phyloP scores from a whole-genome alignment of 2,888 invertebrate genomes.

The Lithophane semibrunnea region DNA sequence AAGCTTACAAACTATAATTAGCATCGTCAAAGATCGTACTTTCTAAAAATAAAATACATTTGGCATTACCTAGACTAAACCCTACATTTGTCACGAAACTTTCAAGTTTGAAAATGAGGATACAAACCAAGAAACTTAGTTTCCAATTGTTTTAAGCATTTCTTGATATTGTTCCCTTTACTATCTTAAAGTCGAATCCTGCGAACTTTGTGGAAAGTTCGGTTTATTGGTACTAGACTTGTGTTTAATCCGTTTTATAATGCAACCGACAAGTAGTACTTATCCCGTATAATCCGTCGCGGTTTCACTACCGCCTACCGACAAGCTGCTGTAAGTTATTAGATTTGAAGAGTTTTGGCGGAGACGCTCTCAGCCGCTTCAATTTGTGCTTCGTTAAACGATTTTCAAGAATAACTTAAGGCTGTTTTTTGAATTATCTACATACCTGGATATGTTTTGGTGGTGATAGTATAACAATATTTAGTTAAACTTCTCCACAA shows the following conservation, averaged over 20 bases:
- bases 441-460: not conserved
- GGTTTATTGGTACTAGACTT: slow-evolving; percentile 32
- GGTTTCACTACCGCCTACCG: slow-evolving; percentile 59
- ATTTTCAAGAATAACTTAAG: slow-evolving; percentile 45
- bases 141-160: slow-evolving; percentile 37
- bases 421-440: not conserved
- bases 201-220: slow-evolving; percentile 25
- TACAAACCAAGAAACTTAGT: slow-evolving; percentile 26
- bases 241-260: slow-evolving; percentile 65
- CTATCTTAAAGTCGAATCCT: slow-evolving; percentile 41
- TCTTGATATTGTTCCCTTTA: slow-evolving; percentile 40
- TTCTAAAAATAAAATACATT: not conserved
- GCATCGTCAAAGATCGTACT: not conserved
- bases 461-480: not conserved
- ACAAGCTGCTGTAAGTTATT: slow-evolving; percentile 71
- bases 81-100: not conserved
- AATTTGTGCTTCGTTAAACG: slow-evolving; percentile 73
- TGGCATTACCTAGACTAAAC: not conserved
- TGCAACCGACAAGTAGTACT: slow-evolving; percentile 72
- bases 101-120: slow-evolving; percentile 18
- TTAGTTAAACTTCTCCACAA: not conserved
- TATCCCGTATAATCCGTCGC: slow-evolving; percentile 66
- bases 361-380: slow-evolving; percentile 72
- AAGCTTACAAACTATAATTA: not conserved
- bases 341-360: slow-evolving; percentile 78